Conservation (phyloP, 2,113 vertebrate genomes). For the Elachura formosa region DNA sequence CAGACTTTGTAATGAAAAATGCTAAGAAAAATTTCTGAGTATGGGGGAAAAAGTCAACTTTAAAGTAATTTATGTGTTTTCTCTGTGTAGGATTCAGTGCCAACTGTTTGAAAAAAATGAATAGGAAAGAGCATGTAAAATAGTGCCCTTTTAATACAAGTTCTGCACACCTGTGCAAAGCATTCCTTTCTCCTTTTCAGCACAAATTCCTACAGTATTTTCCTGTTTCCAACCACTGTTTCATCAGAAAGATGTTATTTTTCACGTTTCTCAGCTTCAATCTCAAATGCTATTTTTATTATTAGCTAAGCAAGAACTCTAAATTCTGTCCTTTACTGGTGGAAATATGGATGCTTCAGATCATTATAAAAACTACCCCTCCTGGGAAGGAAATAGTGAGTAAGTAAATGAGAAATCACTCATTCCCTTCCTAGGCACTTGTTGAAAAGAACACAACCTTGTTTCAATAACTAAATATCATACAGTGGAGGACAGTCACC, state of each 20-base stretch:
- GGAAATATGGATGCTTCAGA: background rate
- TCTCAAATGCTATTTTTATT: conserved; percentile 22
- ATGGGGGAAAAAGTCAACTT: background rate
- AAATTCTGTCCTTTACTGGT: background rate
- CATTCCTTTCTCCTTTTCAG: background rate
- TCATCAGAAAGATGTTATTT: background rate
- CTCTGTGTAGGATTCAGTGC: background rate
- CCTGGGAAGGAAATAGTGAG: background rate
- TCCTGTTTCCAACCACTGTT: background rate
- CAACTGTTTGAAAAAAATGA: background rate
- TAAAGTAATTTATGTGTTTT: background rate
- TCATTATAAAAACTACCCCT: background rate
- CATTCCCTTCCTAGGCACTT: background rate
- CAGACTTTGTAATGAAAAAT: background rate
- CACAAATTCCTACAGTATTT: background rate
- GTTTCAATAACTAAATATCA: background rate
- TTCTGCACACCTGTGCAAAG: background rate
- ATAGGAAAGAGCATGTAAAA: background rate
- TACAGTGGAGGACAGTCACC: background rate
- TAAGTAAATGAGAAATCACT: background rate
- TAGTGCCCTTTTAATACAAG: background rate
- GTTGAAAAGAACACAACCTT: background rate
- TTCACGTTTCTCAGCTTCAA: background rate
- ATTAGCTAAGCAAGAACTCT: background rate
- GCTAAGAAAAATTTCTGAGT: background rate